Percentiles rank a stretch among this genome's conserved stretches.
These are phyloP conservation scores for Pampus argenteus DNA, from an alignment of 2,797 vertebrate genomes.

Conservation along the genomic window DNA sequence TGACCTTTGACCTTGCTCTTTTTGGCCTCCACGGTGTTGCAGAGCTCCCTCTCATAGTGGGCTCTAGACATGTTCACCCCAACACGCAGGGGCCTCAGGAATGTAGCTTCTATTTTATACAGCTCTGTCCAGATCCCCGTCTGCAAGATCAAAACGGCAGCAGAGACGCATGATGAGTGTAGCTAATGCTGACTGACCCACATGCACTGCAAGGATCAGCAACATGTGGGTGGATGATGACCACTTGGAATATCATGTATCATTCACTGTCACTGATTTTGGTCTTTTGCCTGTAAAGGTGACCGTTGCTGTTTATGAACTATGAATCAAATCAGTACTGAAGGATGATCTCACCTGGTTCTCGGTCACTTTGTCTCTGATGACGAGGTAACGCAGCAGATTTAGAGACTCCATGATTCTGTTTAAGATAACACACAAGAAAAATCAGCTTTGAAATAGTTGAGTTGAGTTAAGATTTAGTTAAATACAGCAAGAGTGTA, in stretches of 20 bases:
- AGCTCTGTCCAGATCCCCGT: slow-evolving; percentile 92
- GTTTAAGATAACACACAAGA: slow-evolving; percentile 6
- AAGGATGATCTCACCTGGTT: slow-evolving; percentile 87
- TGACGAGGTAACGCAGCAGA: slow-evolving; percentile 93
- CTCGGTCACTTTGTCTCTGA: slow-evolving; percentile 92
- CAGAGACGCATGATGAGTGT: background rate
- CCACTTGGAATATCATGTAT: background rate
- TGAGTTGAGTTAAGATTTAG: background rate
- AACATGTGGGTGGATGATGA: background rate
- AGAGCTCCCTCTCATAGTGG: slow-evolving; percentile 96
- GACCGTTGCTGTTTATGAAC: background rate
- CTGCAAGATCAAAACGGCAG: slow-evolving; percentile 55
- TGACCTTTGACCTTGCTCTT: slow-evolving; percentile 79
- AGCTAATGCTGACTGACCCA: background rate
- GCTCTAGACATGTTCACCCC: slow-evolving; percentile 97
- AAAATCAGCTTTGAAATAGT: background rate
- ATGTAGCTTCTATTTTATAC: slow-evolving; percentile 88
- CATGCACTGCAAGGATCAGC: background rate
- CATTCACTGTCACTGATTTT: background rate
- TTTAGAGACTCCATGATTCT: slow-evolving; percentile 97
- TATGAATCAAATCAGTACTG: background rate
- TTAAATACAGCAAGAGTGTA: background rate
- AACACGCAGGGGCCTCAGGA: slow-evolving; percentile 91
- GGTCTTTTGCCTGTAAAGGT: background rate
- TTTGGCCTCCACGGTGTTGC: slow-evolving; percentile 83